phyloP scores from a whole-genome alignment of 2,797 vertebrate species.

The Trichosurus vulpecula region DNA sequence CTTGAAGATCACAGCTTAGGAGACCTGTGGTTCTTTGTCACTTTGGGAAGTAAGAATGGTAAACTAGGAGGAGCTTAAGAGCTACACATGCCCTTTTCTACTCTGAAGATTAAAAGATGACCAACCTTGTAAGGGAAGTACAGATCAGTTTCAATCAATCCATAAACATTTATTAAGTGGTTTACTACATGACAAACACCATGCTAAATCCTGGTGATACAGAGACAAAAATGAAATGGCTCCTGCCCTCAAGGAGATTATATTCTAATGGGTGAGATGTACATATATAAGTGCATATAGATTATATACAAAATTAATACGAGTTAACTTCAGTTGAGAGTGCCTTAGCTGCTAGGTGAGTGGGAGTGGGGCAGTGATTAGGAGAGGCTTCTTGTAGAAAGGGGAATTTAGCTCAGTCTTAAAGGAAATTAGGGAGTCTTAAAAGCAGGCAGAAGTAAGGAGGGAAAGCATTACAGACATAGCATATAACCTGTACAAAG shows the following conservation, averaged over 20 bases:
- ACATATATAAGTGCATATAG: not conserved
- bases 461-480: not conserved
- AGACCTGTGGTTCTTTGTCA: not conserved
- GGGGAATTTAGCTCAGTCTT: not conserved
- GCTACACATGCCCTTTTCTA: not conserved
- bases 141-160: not conserved
- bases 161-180: conserved; percentile 18
- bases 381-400: not conserved
- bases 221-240: not conserved
- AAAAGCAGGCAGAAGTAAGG: not conserved
- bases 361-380: not conserved
- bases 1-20: not conserved
- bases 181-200: not conserved
- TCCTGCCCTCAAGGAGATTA: not conserved
- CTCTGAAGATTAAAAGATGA: not conserved
- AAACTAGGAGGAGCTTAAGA: not conserved
- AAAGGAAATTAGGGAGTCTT: not conserved
- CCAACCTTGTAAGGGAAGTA: not conserved
- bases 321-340: not conserved
- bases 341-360: not conserved
- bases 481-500: not conserved
- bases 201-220: not conserved
- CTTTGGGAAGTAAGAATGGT: not conserved
- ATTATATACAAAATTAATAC: not conserved
- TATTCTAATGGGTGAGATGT: not conserved